phyloP scores from a whole-genome alignment of 2,113 vertebrate genomes.

The Muntiacus muntjak region DNA sequence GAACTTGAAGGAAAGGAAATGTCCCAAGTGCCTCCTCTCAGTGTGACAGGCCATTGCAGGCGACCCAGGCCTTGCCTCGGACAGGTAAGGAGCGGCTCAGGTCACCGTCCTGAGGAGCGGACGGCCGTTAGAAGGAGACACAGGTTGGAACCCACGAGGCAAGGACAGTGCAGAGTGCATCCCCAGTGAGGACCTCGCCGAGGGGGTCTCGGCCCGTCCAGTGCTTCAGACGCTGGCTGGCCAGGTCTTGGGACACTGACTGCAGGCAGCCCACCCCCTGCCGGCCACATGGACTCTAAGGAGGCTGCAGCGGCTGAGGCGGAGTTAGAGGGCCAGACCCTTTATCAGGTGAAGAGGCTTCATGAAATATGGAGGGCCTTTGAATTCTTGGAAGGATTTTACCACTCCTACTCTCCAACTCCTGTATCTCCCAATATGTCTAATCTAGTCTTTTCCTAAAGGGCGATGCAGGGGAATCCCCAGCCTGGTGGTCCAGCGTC shows the following conservation, averaged over 20 bases:
- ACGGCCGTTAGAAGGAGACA: too few relatives aligned
- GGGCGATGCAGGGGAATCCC: neutral
- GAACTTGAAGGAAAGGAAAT: neutral
- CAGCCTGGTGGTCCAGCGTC: neutral
- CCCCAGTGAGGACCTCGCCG: neutral
- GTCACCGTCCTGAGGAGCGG: neutral
- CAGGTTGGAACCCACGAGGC: neutral
- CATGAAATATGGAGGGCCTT: neutral
- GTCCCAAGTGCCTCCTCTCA: neutral
- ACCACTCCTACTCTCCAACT: neutral
- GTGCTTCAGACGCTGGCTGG: neutral
- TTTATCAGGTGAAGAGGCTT: neutral
- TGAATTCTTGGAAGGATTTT: neutral
- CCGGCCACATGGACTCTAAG: neutral
- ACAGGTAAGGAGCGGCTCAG: accelerated
- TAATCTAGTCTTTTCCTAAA: neutral
- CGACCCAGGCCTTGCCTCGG: neutral
- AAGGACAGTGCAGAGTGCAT: neutral
- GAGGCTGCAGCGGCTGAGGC: neutral
- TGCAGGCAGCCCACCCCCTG: neutral
- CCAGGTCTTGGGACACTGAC: neutral
- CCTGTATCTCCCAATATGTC: neutral
- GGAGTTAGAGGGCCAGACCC: neutral
- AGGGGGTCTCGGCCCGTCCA: neutral
- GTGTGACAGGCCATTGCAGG: accelerated